Evolutionary conservation across 2,113 vertebrate genomes (phyloP).

Genomic region (Nycticorax nycticorax): DNA sequence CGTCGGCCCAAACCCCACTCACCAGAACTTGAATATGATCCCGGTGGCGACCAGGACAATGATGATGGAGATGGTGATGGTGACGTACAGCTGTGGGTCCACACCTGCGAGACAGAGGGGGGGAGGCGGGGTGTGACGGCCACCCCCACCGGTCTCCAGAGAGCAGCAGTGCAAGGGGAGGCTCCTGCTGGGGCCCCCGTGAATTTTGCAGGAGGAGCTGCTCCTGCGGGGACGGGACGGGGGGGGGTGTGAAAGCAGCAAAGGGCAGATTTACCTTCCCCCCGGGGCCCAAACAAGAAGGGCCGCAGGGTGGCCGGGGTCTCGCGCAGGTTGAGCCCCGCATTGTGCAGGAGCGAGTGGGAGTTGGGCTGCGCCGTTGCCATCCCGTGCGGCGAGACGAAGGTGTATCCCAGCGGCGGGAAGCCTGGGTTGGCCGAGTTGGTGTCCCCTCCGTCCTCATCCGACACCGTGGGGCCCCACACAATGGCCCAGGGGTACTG

Average conservation of each 20-base stretch:
- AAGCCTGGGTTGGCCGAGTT: slow-evolving; percentile 80
- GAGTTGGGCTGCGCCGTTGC: slow-evolving; percentile 78
- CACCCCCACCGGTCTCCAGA: accelerated
- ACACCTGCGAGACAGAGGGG: slow-evolving; percentile 65
- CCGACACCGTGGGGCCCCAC: slow-evolving; percentile 81
- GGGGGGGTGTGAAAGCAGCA: background rate
- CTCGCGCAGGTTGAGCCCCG: slow-evolving; percentile 78
- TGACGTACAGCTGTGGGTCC: slow-evolving; percentile 82
- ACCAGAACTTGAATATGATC: slow-evolving; percentile 86
- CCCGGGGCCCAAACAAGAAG: slow-evolving; percentile 75
- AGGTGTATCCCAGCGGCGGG: slow-evolving; percentile 77
- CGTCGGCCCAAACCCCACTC: slow-evolving; percentile 6
- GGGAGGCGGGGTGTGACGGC: background rate
- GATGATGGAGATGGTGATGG: slow-evolving; percentile 82
- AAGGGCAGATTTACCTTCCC: slow-evolving; percentile 73
- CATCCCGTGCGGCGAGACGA: slow-evolving; percentile 75
- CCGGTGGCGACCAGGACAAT: slow-evolving; percentile 80
- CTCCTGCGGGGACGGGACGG: background rate
- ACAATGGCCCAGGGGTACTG: slow-evolving; percentile 85
- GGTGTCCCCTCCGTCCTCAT: slow-evolving; percentile 78
- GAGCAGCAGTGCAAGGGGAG: background rate
- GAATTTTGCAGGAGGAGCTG: background rate
- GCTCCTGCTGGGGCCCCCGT: background rate
- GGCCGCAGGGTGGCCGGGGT: slow-evolving; percentile 78
- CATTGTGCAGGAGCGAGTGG: slow-evolving; percentile 73